phyloP scores from a whole-genome alignment of 1,140 invertebrate species.

The Bombus confusus region DNA sequence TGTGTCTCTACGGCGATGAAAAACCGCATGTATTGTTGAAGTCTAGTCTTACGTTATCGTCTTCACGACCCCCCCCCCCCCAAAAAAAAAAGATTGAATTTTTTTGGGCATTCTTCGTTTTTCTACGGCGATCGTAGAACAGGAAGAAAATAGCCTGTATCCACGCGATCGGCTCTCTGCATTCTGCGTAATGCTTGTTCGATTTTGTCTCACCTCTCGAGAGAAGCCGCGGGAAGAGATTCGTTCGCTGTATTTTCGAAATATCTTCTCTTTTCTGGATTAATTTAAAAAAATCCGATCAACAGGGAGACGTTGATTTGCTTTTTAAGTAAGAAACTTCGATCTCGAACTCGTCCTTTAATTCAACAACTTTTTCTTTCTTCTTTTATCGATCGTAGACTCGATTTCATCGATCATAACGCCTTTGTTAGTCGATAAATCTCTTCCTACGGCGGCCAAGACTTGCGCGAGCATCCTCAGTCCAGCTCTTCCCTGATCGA shows the following conservation, averaged over 20 bases:
- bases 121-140: slow-evolving; percentile 48
- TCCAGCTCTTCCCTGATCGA: neutral
- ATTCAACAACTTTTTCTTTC: neutral
- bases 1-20: slow-evolving; percentile 72
- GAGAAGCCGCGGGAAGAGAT: slow-evolving; percentile 32
- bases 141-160: slow-evolving; percentile 7
- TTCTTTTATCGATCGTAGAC: neutral
- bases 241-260: neutral
- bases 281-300: too few species aligned
- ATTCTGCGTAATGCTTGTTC: slow-evolving; percentile 30
- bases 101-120: slow-evolving; percentile 55
- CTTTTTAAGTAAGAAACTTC: neutral
- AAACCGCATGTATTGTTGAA: slow-evolving; percentile 81
- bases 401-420: too few species aligned
- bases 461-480: neutral
- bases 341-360: neutral
- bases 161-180: slow-evolving; percentile 9
- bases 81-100: neutral
- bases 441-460: slow-evolving; percentile 1
- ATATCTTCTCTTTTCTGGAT: too few species aligned
- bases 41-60: slow-evolving; percentile 81
- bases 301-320: too few species aligned
- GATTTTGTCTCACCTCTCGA: neutral
- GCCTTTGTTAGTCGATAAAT: neutral
- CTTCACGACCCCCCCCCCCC: slow-evolving; percentile 36